Evolutionary conservation across 2,113 vertebrate genomes (phyloP).

Genomic region (Proterorhinus semilunaris): DNA sequence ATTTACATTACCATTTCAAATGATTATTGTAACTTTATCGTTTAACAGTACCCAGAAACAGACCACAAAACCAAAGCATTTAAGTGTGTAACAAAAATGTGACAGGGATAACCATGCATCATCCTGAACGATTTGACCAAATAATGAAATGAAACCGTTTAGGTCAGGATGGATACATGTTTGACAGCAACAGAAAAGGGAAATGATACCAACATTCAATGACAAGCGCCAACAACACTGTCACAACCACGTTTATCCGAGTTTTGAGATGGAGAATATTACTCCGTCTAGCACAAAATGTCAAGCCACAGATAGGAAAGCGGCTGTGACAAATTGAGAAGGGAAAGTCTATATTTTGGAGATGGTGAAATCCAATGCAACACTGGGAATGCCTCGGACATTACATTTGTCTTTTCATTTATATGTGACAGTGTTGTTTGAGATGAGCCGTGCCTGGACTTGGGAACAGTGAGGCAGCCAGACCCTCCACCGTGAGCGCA

Average conservation of each 20-base stretch:
- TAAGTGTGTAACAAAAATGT: neutral
- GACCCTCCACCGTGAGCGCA: conserved; percentile 13
- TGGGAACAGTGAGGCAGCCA: conserved; percentile 11
- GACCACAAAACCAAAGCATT: neutral
- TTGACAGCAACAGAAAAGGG: conserved; percentile 6
- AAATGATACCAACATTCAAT: conserved; percentile 13
- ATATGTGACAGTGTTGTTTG: conserved; percentile 12
- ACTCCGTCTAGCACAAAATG: too few relatives aligned
- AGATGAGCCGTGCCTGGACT: conserved; percentile 17
- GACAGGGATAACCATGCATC: conserved; percentile 2
- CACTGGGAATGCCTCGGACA: neutral
- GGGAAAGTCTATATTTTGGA: too few relatives aligned
- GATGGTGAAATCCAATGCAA: neutral
- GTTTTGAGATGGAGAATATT: too few relatives aligned
- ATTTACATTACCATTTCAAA: too few relatives aligned
- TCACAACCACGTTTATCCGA: neutral
- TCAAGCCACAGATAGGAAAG: too few relatives aligned
- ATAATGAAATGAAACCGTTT: conserved; percentile 1
- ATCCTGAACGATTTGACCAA: conserved; percentile 7
- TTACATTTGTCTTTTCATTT: neutral
- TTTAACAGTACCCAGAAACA: neutral
- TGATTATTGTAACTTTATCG: too few relatives aligned
- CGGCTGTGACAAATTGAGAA: too few relatives aligned
- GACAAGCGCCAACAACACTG: conserved; percentile 43
- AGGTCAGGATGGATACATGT: conserved; percentile 16